phyloP scores from a whole-genome alignment of 2,113 vertebrate genomes.

The Saccopteryx bilineata region DNA sequence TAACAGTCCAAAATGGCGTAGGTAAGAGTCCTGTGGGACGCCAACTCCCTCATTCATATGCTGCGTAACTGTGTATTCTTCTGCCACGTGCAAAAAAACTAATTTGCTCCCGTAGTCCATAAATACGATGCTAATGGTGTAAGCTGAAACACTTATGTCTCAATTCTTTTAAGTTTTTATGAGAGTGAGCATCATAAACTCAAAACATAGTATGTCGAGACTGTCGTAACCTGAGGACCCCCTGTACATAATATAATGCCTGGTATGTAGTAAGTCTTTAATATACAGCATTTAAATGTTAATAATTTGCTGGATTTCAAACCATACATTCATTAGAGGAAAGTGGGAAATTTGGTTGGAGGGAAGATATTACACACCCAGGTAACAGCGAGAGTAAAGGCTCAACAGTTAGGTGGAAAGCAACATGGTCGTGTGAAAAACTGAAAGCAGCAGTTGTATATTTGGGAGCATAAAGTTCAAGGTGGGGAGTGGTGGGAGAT shows the following conservation, averaged over 20 bases:
- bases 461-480: neutral
- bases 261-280: neutral
- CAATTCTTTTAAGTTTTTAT: no score
- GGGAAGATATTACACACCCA: neutral
- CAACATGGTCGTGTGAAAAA: neutral
- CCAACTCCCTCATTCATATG: no score
- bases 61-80: no score
- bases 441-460: constrained; percentile 5
- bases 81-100: no score
- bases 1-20: no score
- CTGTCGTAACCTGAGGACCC: no score
- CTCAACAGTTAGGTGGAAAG: neutral
- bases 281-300: neutral
- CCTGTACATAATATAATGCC: neutral
- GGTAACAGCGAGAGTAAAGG: neutral
- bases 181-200: no score
- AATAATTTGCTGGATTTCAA: constrained; percentile 30
- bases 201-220: no score
- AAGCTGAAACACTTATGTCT: no score
- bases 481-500: neutral
- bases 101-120: no score
- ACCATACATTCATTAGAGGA: neutral
- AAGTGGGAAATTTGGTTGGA: neutral
- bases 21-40: no score
- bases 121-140: no score